Percentiles rank a stretch among this genome's conserved stretches.
phyloP scores from a whole-genome alignment of 2,888 invertebrate species.

The Drosophila borborema region DNA sequence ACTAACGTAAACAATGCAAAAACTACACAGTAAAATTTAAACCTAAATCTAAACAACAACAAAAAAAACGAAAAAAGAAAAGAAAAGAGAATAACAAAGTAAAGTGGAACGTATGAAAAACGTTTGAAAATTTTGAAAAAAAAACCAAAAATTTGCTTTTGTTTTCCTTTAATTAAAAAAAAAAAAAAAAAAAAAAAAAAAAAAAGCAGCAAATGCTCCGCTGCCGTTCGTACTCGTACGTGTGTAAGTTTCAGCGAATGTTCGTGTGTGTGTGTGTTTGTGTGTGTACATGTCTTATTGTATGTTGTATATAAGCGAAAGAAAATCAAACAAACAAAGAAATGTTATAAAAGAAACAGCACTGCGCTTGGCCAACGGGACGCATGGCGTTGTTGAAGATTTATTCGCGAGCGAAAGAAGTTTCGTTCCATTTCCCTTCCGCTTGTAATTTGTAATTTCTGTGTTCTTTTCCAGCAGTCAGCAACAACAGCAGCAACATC shows the following conservation, averaged over 20 bases:
- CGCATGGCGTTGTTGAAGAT: constrained; percentile 10
- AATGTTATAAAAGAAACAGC: neutral
- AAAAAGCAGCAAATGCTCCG: constrained; percentile 18
- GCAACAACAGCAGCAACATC: neutral
- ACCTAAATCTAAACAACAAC: constrained; percentile 46
- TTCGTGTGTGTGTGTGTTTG: constrained; percentile 1
- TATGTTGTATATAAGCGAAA: constrained; percentile 37
- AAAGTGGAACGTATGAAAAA: constrained; percentile 58
- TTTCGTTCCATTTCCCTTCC: constrained; percentile 50
- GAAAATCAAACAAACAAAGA: neutral
- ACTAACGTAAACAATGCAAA: constrained; percentile 70
- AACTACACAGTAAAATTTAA: constrained; percentile 62
- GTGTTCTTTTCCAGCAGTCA: constrained; percentile 55
- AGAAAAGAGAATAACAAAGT: constrained; percentile 49
- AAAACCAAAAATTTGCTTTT: constrained; percentile 45
- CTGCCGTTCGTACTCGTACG: constrained; percentile 16
- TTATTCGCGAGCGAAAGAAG: constrained; percentile 19
- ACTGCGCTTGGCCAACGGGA: constrained; percentile 39
- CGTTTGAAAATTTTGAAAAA: constrained; percentile 51
- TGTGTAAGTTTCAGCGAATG: constrained; percentile 5
- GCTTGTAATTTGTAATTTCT: constrained; percentile 53
- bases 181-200: constrained; percentile 34
- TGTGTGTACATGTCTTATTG: constrained; percentile 36
- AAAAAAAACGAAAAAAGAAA: constrained; percentile 44
- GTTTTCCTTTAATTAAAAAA: constrained; percentile 57